A percentile compares a stretch with the other conserved stretches of the same genome.
These are phyloP conservation scores for Philhelius pedissequus DNA, from an alignment of 2,888 invertebrate species.

Conservation along the genomic window DNA sequence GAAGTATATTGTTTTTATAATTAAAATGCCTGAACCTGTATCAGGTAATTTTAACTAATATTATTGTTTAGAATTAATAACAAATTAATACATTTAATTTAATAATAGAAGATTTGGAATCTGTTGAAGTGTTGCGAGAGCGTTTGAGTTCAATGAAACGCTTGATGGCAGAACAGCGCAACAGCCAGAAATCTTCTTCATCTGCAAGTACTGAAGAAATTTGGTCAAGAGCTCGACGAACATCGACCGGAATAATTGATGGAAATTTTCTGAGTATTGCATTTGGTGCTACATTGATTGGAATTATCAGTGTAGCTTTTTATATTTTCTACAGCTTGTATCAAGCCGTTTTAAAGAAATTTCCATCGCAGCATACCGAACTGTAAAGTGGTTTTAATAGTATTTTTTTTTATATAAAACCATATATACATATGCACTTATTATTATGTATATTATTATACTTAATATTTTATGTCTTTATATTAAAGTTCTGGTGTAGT, in stretches of 20 bases:
- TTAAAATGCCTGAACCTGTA: slow-evolving; percentile 58
- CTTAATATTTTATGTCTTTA: no score
- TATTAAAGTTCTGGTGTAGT: no score
- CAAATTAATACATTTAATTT: neutral
- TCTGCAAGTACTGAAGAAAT: slow-evolving; percentile 77
- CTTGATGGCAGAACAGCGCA: slow-evolving; percentile 86
- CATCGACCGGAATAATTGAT: slow-evolving; percentile 85
- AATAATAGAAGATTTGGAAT: slow-evolving; percentile 80
- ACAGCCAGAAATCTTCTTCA: slow-evolving; percentile 78
- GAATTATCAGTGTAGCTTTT: slow-evolving; percentile 89
- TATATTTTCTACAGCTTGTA: slow-evolving; percentile 93
- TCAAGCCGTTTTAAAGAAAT: slow-evolving; percentile 90
- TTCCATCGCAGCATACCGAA: slow-evolving; percentile 89
- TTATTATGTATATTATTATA: no score
- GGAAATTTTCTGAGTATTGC: slow-evolving; percentile 89
- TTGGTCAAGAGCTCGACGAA: slow-evolving; percentile 76
- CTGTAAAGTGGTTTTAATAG: slow-evolving; percentile 81
- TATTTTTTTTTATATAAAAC: no score
- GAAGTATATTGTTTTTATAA: neutral
- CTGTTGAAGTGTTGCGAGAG: slow-evolving; percentile 89
- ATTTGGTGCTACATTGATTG: slow-evolving; percentile 87
- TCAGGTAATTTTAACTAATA: slow-evolving; percentile 19
- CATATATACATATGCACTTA: no score
- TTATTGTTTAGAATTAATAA: neutral
- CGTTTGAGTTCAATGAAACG: slow-evolving; percentile 89